Conservation (phyloP, 2,888 invertebrate species). For the Nephrotoma flavescens region DNA sequence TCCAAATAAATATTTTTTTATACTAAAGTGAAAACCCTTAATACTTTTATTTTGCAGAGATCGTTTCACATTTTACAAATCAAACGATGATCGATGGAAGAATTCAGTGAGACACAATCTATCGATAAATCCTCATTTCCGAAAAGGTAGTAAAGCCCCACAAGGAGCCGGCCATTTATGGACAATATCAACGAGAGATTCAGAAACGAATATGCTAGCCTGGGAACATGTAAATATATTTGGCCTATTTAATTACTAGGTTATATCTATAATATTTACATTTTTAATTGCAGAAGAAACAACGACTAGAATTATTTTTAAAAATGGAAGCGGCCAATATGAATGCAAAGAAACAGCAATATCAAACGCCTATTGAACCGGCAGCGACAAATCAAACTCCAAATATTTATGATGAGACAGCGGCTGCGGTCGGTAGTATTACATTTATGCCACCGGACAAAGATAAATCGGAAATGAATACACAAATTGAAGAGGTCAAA, state of each 20-base stretch:
- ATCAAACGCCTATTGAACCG: conserved; percentile 8
- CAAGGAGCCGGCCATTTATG: conserved; percentile 83
- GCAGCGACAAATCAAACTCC: conserved; percentile 16
- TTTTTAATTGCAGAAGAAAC: conserved; percentile 31
- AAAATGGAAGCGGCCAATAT: conserved; percentile 32
- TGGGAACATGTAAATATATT: conserved; percentile 38
- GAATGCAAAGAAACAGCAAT: conserved; percentile 13
- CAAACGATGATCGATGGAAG: conserved; percentile 85
- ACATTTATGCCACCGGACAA: conserved; percentile 17
- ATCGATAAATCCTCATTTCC: conserved; percentile 83
- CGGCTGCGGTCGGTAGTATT: conserved; percentile 26
- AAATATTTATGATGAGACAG: conserved; percentile 26
- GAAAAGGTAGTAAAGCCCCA: conserved; percentile 71
- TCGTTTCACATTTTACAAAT: conserved; percentile 77
- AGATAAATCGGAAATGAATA: conserved; percentile 18
- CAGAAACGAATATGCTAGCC: conserved; percentile 36
- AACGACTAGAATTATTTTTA: conserved; percentile 38
- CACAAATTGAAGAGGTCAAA: conserved; percentile 8
- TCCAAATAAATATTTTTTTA: too few species aligned
- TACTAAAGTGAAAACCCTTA: too few species aligned
- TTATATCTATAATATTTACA: background rate
- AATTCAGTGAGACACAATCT: conserved; percentile 83
- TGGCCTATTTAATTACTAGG: background rate
- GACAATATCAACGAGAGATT: conserved; percentile 62
- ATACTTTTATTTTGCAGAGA: conserved; percentile 40